A percentile compares a stretch with the other conserved stretches of the same genome.
These are phyloP conservation scores for Mastomys natalensis DNA, from an alignment of 2,113 vertebrate genomes.

Conservation along the genomic window DNA sequence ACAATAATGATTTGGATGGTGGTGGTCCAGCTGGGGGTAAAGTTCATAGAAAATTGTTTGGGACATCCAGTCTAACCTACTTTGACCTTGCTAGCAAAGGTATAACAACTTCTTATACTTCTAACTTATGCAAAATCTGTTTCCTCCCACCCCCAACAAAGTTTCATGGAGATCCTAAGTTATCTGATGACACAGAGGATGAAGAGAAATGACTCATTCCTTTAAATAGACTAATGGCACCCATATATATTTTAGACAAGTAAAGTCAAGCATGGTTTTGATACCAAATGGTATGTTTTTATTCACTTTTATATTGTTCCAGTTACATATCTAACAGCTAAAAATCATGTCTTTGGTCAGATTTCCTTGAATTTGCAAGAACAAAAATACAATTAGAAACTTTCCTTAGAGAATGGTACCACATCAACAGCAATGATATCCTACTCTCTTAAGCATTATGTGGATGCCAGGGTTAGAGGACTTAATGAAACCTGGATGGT, in stretches of 20 bases:
- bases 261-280: neutral
- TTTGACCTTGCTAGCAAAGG: slow-evolving; percentile 57
- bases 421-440: neutral
- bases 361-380: slow-evolving; percentile 37
- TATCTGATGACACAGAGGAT: neutral
- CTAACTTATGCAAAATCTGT: neutral
- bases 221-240: neutral
- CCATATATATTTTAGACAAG: neutral
- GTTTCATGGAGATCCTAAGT: neutral
- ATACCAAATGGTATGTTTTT: neutral
- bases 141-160: neutral
- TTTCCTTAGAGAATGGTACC: slow-evolving; percentile 13
- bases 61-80: slow-evolving; percentile 31
- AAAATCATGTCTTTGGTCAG: neutral
- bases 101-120: neutral
- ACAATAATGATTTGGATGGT: neutral
- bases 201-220: neutral
- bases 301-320: neutral
- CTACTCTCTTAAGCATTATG: neutral
- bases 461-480: neutral
- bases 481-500: neutral
- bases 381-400: slow-evolving; percentile 8
- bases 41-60: slow-evolving; percentile 29
- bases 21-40: neutral
- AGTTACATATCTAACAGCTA: neutral